Conservation (phyloP, 2,113 vertebrate genomes). For the Ophthalmolycus amberensis region DNA sequence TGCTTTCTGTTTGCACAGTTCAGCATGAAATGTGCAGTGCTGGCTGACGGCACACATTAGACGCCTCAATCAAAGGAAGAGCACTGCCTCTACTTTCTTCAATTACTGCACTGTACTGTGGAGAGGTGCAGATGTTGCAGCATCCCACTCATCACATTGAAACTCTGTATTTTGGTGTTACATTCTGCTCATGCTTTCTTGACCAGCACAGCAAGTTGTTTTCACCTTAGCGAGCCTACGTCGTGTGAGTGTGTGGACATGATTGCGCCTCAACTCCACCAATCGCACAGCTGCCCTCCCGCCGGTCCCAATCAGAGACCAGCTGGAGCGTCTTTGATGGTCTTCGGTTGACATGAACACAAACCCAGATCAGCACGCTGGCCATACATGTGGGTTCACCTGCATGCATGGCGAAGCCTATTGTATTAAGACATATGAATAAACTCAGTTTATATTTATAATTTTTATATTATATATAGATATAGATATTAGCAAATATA, state of each 20-base stretch:
- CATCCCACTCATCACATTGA: background rate
- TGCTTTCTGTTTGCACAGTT: constrained; percentile 51
- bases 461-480: background rate
- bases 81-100: constrained; percentile 7
- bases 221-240: background rate
- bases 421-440: background rate
- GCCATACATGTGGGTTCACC: constrained; percentile 10
- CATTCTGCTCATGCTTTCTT: background rate
- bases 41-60: constrained; percentile 34
- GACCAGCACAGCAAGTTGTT: constrained; percentile 11
- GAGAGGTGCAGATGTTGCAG: constrained; percentile 15
- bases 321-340: constrained; percentile 38
- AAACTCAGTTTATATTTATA: background rate
- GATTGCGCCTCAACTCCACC: constrained; percentile 31
- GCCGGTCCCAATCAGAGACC: constrained; percentile 48
- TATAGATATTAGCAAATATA: background rate
- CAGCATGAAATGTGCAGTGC: constrained; percentile 45
- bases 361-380: background rate
- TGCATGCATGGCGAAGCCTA: background rate
- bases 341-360: constrained; percentile 4
- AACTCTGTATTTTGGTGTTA: background rate
- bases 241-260: background rate
- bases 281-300: constrained; percentile 24
- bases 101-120: background rate
- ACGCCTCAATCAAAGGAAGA: constrained; percentile 39